Evolutionary conservation across 2,888 invertebrate species (phyloP).

Genomic region (Lasius fuliginosus): DNA sequence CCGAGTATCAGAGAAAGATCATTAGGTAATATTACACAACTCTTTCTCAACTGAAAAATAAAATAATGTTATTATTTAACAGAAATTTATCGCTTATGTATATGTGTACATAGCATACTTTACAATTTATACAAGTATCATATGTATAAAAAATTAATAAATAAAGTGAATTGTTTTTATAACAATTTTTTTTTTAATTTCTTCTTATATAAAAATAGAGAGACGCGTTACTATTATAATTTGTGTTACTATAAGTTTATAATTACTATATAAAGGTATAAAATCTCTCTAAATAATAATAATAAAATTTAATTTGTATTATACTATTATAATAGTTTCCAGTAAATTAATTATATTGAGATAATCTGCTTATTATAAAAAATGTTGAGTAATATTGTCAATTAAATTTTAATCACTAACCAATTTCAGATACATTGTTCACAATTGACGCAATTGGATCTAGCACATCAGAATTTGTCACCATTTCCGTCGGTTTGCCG

Average conservation of each 20-base stretch:
- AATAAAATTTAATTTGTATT: neutral
- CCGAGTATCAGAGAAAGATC: too few relatives aligned
- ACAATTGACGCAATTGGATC: slow-evolving; percentile 19
- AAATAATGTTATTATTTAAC: too few relatives aligned
- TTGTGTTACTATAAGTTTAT: neutral
- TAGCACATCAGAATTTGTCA: slow-evolving; percentile 12
- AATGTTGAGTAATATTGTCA: neutral
- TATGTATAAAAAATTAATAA: neutral
- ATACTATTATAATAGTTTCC: neutral
- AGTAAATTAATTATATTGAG: neutral
- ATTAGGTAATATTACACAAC: neutral
- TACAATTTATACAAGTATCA: too few relatives aligned
- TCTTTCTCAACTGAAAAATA: neutral
- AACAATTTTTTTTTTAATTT: neutral
- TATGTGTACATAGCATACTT: too few relatives aligned
- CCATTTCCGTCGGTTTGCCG: slow-evolving; percentile 54
- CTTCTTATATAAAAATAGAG: neutral
- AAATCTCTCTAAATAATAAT: neutral
- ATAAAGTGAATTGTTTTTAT: neutral
- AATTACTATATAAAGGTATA: neutral
- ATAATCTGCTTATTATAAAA: neutral
- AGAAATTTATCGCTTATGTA: too few relatives aligned
- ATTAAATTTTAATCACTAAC: slow-evolving; percentile 56
- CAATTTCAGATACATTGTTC: slow-evolving; percentile 17
- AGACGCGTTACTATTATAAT: neutral